Evolutionary conservation across 2,888 invertebrate genomes (phyloP), one percentile per base, ranked within the genome.

Genomic region (Lissonota sp.): DNA sequence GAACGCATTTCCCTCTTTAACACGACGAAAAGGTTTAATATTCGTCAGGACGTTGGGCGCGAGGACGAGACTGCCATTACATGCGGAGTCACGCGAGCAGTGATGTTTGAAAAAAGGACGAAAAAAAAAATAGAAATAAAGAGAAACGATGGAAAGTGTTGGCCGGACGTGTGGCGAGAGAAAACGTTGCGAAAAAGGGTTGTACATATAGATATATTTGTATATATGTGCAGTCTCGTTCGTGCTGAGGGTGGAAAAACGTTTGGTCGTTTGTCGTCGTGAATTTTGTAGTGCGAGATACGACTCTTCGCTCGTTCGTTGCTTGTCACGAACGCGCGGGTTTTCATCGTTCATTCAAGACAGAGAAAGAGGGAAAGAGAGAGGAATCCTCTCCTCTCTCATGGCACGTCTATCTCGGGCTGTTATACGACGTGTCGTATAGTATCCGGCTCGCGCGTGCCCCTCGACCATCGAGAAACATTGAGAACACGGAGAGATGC

Each of bases 301-400:
- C 53, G 16, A 42, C 42, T 5, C 57, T n/a, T 57, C 55, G 67
- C 39, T 66, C 66, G 67, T 40, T 53, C 67, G 26, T 26, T 26
- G 26, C 1, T 26, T 26, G 26, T 69, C 57, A 40, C 40, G 53
- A 55, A 16, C 49, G 37, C 46, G 75, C 16, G 69, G 44, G 53
- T 63, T 79, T 79, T 79, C 69, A 74, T 74, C 79, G 74, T 74
- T 64, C 63, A 79, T 79, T 74, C 74, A 79, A 67, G 49, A 63
- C 62, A 73, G 63, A 69, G 7, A 16, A 53, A 53, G 53, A 16
- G 16, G 7, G 5, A 16, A 51, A 51, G 51, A 67, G 67, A 51
- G 66, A 49, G 49, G n/a, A n/a, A n/a, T n/a, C n/a, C n/a, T n/a
- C n/a, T n/a, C n/a, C n/a, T n/a, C n/a, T n/a, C n/a, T n/a, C n/a